Evolutionary conservation across 1,140 invertebrate species (phyloP), one percentile per base, ranked within the genome.

Genomic region (Rhopalosiphum padi): DNA sequence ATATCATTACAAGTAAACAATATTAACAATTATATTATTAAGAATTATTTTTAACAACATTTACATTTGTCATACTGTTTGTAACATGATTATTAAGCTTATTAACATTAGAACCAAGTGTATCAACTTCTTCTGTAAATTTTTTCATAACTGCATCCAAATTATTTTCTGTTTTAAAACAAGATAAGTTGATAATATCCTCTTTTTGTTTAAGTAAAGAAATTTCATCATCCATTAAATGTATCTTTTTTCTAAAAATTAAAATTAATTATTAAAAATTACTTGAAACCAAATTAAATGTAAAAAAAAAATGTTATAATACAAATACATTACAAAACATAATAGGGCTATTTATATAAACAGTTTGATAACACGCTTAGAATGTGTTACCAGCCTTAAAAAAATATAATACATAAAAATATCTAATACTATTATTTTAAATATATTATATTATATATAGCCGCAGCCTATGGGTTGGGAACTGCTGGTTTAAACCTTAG

Each of bases 241-340:
- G 2, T 53, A 23, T 53, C 53, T 92, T 92, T 23, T 92, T 85
- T 85, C 91, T 91, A 48, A 35, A 91, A 46, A 91, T 41, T 43
- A 53, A 48, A 48, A 43, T 77, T 25, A 46, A 46, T 77, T 25
- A 37, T 43, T 37, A 35, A 53, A 60, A 60, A 68, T 1, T 68
- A 18, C 15, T 77, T 77, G 60, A 77, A 77, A 77, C 15, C 15
- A n/a, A 77, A 77, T 77, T 18, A 77, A 1, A 35, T 77, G 11
- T 77, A 77, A 77, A n/a, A 77, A 9, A 77, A 11, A 22, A 77
- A 41, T 41, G 41, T 41, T 41, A 41, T 41, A 41, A 41, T 41
- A 41, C 41, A 11, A n/a, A 77, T n/a, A 35, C 30, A 77, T 35
- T 77, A 6, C 18, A n/a, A 77, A 6, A 15, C 4, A 77, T 3